Conservation (phyloP, 2,888 invertebrate species). For the Bombyx huttoni region DNA sequence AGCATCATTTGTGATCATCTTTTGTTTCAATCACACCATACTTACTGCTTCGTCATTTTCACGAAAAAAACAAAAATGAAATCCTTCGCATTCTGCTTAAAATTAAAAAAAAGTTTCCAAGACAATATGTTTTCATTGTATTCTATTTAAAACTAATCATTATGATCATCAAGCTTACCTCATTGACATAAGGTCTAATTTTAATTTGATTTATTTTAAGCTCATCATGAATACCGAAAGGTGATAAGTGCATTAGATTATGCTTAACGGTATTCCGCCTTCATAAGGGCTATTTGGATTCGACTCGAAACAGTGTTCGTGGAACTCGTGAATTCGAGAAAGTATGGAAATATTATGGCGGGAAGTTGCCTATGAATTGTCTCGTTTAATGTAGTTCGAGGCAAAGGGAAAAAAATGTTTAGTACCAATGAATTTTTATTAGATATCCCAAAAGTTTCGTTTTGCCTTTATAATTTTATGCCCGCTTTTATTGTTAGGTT, state of each 20-base stretch:
- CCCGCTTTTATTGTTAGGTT: constrained; percentile 17
- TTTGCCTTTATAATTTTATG: constrained; percentile 23
- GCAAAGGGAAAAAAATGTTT: constrained; percentile 38
- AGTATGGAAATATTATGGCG: constrained; percentile 62
- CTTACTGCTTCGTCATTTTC: too few relatives aligned
- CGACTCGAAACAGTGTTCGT: not conserved
- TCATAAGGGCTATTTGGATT: not conserved
- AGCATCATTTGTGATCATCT: too few relatives aligned
- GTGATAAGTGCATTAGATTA: not conserved
- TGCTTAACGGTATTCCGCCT: not conserved
- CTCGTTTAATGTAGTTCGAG: constrained; percentile 41
- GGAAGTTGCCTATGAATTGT: constrained; percentile 62
- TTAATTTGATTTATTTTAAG: too few relatives aligned
- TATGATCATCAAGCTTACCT: too few relatives aligned
- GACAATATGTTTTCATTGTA: too few relatives aligned
- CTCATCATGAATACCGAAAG: too few relatives aligned
- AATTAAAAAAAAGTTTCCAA: too few relatives aligned
- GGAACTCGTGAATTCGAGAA: not conserved
- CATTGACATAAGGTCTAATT: too few relatives aligned
- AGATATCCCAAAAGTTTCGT: constrained; percentile 28
- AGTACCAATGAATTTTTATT: constrained; percentile 58
- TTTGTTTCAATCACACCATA: too few relatives aligned
- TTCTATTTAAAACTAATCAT: too few relatives aligned
- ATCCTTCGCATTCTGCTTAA: too few relatives aligned
- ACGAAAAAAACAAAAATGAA: too few relatives aligned